Evolutionary conservation across 2,888 invertebrate species (phyloP).

Genomic region (Drosophila neotestacea): DNA sequence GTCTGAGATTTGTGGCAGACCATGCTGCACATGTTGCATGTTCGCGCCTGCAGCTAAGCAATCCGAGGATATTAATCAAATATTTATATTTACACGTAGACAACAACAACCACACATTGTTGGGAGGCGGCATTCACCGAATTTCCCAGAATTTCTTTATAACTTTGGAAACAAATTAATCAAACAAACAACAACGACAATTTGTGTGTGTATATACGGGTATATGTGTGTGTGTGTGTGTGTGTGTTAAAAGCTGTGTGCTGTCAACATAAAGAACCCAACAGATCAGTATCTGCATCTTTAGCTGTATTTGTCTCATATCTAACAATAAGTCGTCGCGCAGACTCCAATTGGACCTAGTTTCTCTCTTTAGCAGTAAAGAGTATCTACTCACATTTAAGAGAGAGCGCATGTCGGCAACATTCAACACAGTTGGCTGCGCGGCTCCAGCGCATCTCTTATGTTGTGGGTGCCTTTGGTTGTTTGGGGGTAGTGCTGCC

Average conservation of each 20-base stretch:
- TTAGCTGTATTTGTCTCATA: neutral
- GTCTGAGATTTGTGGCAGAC: constrained; percentile 44
- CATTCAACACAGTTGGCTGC: constrained; percentile 43
- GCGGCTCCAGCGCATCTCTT: constrained; percentile 24
- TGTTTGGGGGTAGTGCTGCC: constrained; percentile 18
- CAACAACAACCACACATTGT: constrained; percentile 38
- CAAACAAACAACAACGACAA: constrained; percentile 73
- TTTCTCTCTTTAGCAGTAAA: constrained; percentile 4
- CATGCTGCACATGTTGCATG: constrained; percentile 62
- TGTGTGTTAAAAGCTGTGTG: constrained; percentile 54
- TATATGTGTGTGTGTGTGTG: constrained; percentile 8
- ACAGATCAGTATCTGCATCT: constrained; percentile 33
- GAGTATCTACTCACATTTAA: constrained; percentile 11
- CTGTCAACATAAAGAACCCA: constrained; percentile 48
- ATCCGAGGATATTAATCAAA: constrained; percentile 76
- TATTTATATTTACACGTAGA: constrained; percentile 77
- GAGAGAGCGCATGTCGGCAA: constrained; percentile 24
- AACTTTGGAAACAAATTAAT: constrained; percentile 75
- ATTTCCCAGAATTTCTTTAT: constrained; percentile 71
- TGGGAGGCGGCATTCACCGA: constrained; percentile 56
- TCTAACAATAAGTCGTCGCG: constrained; percentile 43
- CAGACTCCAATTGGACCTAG: constrained; percentile 44
- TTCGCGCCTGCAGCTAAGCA: constrained; percentile 56
- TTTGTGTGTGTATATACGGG: constrained; percentile 17
- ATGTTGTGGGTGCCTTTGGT: neutral